Evolutionary conservation across 2,113 vertebrate species (phyloP), one percentile per base, ranked within the genome.

Genomic region (Mustela lutreola): DNA sequence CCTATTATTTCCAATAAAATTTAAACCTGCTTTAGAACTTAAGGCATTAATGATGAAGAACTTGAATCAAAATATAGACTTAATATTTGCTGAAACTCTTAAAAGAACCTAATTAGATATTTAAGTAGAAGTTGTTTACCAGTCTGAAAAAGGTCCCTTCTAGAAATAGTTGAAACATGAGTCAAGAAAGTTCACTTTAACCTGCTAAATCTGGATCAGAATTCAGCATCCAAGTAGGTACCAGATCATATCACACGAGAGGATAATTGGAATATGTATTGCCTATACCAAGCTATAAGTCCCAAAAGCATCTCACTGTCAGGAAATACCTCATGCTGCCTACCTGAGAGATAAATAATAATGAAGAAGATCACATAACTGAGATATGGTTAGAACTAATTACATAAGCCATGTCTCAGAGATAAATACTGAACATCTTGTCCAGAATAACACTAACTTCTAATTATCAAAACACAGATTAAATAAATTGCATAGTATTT

Each of bases 21-120:
- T 89, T 95, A 58, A 84, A 95, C 89, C 92, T 80, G 22, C 50
- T 88, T 83, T 88, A 22, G 58, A 36, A 33, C n/a, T 18, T n/a
- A 65, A 14, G 33, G 36, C 16, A 80, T 62, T 95, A 83, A 92
- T 90, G 8, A 50, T 84, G 31, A 75, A 96, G 63, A 39, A 7
- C 63, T 76, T 81, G 12, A 84, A 11, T 92, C 73, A 73, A 91
- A 90, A 93, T 42, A 80, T 4, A 92, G n/a, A 56, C 8, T n/a
- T 75, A 31, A 14, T 65, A 65, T 31, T 65, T 65, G 62, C 62
- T 65, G 50, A 84, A 67, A 67, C 65, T 67, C 15, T 67, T 62
- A 65, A 65, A 65, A 65, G 62, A 91, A 78, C 31, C n/a, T 22
- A 90, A 31, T 39, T 78, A 79, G n/a, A 71, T 92, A 60, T 93